A percentile compares a stretch with the other conserved stretches of the same genome.
Evolutionary conservation across 1,140 invertebrate genomes (phyloP).

Genomic region (Lucilia sericata): DNA sequence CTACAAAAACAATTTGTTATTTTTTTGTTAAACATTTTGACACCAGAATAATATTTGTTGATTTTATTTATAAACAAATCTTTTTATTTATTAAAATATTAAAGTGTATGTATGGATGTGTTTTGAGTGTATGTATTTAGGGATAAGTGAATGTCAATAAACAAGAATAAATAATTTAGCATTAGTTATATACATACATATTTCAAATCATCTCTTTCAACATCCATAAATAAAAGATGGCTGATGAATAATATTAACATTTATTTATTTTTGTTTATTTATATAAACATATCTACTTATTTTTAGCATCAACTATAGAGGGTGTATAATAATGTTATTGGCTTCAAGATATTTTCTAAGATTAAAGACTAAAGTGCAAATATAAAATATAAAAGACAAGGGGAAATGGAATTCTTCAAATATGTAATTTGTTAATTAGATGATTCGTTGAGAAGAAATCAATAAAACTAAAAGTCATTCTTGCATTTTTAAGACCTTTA

Average conservation of each 20-base stretch:
- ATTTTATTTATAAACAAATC: neutral
- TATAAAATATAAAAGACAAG: no score
- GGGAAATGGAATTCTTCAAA: no score
- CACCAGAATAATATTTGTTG: neutral
- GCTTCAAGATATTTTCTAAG: neutral
- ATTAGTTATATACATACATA: neutral
- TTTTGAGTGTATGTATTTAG: no score
- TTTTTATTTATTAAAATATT: neutral
- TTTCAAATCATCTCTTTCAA: neutral
- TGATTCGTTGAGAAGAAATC: no score
- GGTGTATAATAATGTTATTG: neutral
- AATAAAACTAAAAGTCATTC: no score
- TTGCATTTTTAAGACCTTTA: no score
- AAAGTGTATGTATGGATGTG: no score
- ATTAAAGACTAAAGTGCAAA: no score
- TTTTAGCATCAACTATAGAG: neutral
- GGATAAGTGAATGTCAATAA: neutral
- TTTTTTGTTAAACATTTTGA: neutral
- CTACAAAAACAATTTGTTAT: no score
- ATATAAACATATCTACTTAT: no score
- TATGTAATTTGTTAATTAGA: no score
- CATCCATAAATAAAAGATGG: neutral
- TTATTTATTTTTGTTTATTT: neutral
- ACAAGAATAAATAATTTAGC: neutral
- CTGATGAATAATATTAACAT: neutral